phyloP scores from a whole-genome alignment of 64 coral and sea anemone species.

The Anthopleura sola region DNA sequence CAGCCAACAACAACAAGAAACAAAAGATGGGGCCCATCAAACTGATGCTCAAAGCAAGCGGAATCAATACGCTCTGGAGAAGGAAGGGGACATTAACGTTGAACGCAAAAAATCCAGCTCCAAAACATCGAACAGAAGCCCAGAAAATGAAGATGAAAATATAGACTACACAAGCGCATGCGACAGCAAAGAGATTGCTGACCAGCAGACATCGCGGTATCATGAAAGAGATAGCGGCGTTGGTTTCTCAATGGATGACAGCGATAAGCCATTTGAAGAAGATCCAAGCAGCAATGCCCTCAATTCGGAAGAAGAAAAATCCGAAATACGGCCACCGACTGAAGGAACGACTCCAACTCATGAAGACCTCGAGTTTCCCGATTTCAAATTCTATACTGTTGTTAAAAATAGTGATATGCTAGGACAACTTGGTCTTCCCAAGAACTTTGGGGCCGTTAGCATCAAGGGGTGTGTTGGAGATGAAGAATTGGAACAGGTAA shows the following conservation, averaged over 20 bases:
- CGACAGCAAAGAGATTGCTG: constrained; percentile 13
- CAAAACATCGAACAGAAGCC: background rate
- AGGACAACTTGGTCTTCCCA: constrained; percentile 49
- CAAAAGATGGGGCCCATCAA: background rate
- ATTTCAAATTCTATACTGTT: background rate
- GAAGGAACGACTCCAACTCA: background rate
- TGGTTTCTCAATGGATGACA: constrained; percentile 72
- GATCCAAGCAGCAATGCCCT: constrained; percentile 26
- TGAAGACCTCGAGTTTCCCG: background rate
- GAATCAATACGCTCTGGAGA: background rate
- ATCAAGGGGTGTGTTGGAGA: constrained; percentile 72
- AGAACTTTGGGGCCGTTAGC: constrained; percentile 79
- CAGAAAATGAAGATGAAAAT: background rate
- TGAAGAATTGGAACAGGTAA: constrained; percentile 62
- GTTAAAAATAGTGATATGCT: constrained; percentile 55
- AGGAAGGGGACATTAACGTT: background rate
- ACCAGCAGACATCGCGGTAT: constrained; percentile 21
- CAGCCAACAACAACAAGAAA: background rate
- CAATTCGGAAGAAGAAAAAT: background rate
- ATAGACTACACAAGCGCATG: background rate
- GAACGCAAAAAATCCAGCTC: background rate
- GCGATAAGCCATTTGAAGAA: constrained; percentile 33
- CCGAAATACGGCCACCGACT: constrained; percentile 21
- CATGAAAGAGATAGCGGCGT: constrained; percentile 66
- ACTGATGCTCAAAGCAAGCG: background rate